Evolutionary conservation across 2,113 vertebrate genomes (phyloP), one percentile per base, ranked within the genome.

Genomic region (Hemiprocne comata): DNA sequence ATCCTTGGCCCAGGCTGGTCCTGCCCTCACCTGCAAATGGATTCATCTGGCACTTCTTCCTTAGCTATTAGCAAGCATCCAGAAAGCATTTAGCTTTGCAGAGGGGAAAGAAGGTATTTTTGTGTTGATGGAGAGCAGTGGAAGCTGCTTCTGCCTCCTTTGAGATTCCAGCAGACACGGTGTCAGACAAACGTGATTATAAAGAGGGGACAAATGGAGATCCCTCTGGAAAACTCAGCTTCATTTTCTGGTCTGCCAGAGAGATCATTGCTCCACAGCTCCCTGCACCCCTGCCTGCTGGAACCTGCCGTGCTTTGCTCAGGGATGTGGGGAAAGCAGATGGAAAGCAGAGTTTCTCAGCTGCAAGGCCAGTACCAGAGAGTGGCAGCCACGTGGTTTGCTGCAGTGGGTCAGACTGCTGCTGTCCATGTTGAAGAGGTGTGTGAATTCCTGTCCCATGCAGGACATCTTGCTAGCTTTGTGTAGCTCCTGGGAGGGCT

Each of bases 381-480:
- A 76, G 50, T 1, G 2, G 67, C 82, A 76, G 50, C 81, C 77
- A 36, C 1, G 17, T 81, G 61, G 34, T 70, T 94, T 70, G 36
- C 77, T 77, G 51, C 76, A 80, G 72, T 72, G 77, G 89, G n/a
- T 90, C 72, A 34, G 60, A 5, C 79, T 77, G 86, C 72, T 90
- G 86, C 92, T 76, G 69, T 67, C 69, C 10, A 2, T 11, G 9
- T 42, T 75, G 24, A 26, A 42, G 60, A 89, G 80, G 85, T 85
- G 64, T 87, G 88, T 85, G 55, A 79, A 31, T 94, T 94, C 91
- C 85, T 87, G 75, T 79, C 86, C 81, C 85, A 36, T 44, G 82
- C 53, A n/a, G 89, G 76, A 51, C 5, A 1, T 88, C 78, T 83
- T 72, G 53, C 75, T 76, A 76, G 88, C 46, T 80, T 72, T 57